phyloP scores from a whole-genome alignment of 2,888 invertebrate species.

The Zeuzera pyrina region DNA sequence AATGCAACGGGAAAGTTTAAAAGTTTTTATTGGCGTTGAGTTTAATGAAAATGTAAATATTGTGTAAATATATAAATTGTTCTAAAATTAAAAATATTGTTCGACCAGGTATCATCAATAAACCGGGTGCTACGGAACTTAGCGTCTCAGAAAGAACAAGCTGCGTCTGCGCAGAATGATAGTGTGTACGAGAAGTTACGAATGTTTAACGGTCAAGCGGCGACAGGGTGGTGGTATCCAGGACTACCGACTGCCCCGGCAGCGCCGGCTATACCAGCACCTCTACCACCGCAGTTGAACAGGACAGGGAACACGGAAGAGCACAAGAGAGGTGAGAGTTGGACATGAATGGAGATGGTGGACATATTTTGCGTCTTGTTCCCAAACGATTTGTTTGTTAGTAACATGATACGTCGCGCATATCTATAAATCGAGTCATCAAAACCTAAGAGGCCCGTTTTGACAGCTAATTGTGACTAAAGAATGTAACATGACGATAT shows the following conservation, averaged over 20 bases:
- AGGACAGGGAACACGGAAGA: slow-evolving; percentile 77
- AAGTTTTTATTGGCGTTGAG: no score
- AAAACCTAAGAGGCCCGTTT: no score
- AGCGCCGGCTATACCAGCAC: slow-evolving; percentile 83
- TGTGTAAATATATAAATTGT: not conserved
- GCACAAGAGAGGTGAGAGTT: slow-evolving; percentile 80
- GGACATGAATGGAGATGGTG: not conserved
- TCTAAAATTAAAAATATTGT: not conserved
- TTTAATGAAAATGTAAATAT: not conserved
- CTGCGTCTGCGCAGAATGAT: slow-evolving; percentile 86
- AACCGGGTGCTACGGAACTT: slow-evolving; percentile 97
- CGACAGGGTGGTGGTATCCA: slow-evolving; percentile 90
- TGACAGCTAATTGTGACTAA: no score
- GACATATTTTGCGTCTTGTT: not conserved
- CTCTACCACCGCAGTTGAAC: slow-evolving; percentile 71
- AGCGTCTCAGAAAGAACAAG: slow-evolving; percentile 96
- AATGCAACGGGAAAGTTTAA: no score
- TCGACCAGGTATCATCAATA: slow-evolving; percentile 92
- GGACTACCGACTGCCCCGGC: slow-evolving; percentile 80
- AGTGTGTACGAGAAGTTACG: slow-evolving; percentile 95
- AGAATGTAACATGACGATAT: no score
- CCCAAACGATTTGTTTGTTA: no score
- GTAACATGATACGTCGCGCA: no score
- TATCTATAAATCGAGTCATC: no score
- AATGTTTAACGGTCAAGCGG: slow-evolving; percentile 94